Conservation (phyloP, 2,888 invertebrate genomes). For the Calameuta filiformis region DNA sequence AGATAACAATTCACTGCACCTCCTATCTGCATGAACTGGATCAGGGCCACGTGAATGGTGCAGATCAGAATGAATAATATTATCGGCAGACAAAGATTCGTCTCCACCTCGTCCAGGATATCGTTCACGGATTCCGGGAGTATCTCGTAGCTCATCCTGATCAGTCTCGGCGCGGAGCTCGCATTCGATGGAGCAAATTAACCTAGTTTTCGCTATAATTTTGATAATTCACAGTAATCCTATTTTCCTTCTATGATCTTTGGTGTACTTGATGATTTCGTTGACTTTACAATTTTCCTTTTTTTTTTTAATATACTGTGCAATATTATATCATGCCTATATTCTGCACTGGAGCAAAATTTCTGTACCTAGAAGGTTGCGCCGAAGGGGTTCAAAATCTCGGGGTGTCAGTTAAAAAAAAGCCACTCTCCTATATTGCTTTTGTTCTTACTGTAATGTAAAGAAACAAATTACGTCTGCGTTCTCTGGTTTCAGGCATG, state of each 20-base stretch:
- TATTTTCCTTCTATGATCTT: neutral
- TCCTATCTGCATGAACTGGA: conserved; percentile 43
- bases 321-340: neutral
- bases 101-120: conserved; percentile 53
- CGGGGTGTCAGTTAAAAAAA: neutral
- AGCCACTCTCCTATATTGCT: neutral
- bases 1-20: neutral
- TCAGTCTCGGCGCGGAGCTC: neutral
- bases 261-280: neutral
- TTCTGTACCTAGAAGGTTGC: neutral
- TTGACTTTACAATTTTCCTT: neutral
- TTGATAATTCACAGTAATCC: neutral
- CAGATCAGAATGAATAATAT: conserved; percentile 51
- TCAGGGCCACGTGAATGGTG: conserved; percentile 52
- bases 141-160: conserved; percentile 19
- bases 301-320: neutral
- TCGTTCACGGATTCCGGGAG: conserved; percentile 48
- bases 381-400: neutral
- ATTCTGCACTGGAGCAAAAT: neutral
- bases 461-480: neutral
- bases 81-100: conserved; percentile 52
- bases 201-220: neutral
- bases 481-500: neutral
- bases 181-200: neutral
- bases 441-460: neutral